Evolutionary conservation across 2,113 vertebrate species (phyloP).

Genomic region (Benthochromis sp.): DNA sequence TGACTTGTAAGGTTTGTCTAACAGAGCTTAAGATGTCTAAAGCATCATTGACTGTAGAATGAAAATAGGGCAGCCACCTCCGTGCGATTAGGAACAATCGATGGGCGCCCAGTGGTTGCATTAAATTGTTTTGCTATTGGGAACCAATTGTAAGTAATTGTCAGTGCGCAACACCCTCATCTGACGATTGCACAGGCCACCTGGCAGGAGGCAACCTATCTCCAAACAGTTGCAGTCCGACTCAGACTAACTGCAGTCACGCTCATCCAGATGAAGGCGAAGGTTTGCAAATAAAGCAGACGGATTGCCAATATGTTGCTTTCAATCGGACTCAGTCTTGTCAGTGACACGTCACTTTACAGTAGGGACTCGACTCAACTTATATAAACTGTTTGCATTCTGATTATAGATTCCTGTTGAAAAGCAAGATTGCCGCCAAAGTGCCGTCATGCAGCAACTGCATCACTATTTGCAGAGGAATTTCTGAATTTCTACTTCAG

Average conservation of each 20-base stretch:
- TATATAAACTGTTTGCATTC: not conserved
- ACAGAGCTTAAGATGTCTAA: not conserved
- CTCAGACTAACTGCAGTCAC: not conserved
- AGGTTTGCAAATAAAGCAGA: not conserved
- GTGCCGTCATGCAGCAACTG: accelerated
- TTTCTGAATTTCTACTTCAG: not conserved
- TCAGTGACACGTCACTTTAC: not conserved
- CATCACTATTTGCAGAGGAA: not conserved
- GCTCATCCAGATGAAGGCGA: not conserved
- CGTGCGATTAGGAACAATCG: not conserved
- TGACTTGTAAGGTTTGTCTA: not conserved
- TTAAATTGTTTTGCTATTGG: not conserved
- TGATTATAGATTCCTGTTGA: not conserved
- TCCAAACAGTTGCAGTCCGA: not conserved
- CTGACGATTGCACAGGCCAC: not conserved
- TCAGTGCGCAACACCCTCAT: not conserved
- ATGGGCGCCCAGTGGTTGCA: not conserved
- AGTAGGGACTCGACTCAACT: not conserved
- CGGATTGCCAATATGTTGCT: accelerated
- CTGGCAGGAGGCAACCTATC: not conserved
- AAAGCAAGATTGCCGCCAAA: not conserved
- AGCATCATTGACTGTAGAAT: not conserved
- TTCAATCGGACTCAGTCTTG: not conserved
- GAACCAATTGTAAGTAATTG: not conserved
- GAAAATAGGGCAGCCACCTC: not conserved